Percentiles rank a stretch among this genome's conserved stretches.
Evolutionary conservation across 2,797 vertebrate genomes (phyloP).

Genomic region (Bufotes viridis): DNA sequence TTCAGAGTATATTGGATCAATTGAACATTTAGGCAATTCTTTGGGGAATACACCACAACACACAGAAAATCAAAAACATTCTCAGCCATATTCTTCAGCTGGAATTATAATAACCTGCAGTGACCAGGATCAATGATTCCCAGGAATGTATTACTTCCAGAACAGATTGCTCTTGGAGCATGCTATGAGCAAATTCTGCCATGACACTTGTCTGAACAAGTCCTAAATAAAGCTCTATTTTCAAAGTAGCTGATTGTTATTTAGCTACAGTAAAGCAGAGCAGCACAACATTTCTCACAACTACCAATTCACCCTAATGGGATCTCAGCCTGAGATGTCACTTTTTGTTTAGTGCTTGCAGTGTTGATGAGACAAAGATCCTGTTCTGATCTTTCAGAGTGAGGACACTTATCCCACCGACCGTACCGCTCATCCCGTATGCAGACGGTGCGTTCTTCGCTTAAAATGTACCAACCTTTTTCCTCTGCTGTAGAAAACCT

Average conservation of each 20-base stretch:
- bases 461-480: constrained; percentile 16
- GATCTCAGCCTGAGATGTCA: constrained; percentile 24
- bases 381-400: neutral
- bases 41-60: neutral
- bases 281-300: constrained; percentile 14
- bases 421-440: neutral
- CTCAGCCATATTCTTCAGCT: neutral
- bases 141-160: neutral
- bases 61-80: neutral
- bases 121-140: neutral
- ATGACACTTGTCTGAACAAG: constrained; percentile 15
- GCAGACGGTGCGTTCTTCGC: neutral
- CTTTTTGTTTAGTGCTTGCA: constrained; percentile 22
- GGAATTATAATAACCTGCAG: neutral
- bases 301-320: constrained; percentile 32
- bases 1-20: too few relatives aligned
- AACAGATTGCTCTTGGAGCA: neutral
- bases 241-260: constrained; percentile 13
- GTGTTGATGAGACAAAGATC: constrained; percentile 28
- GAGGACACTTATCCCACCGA: constrained; percentile 3
- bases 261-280: constrained; percentile 15
- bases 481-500: neutral
- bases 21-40: neutral
- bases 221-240: constrained; percentile 12
- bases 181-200: constrained; percentile 1